These are phyloP conservation scores for Chrysochloris asiatica DNA, from an alignment of 2,113 vertebrate genomes.

Conservation along the genomic window DNA sequence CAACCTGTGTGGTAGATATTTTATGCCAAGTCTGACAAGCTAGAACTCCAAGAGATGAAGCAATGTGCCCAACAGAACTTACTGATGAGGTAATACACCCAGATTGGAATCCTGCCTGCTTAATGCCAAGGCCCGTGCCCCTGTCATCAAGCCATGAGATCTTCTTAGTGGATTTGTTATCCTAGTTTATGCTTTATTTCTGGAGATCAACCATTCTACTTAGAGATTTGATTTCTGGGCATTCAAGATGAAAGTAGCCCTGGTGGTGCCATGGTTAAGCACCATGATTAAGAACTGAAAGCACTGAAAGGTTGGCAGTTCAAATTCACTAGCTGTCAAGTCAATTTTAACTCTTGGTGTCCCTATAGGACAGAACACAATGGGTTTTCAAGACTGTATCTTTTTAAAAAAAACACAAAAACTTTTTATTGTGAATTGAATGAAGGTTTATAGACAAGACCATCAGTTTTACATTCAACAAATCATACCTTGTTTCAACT, in stretches of 20 bases:
- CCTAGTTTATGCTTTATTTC: neutral
- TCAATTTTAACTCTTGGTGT: too few relatives aligned
- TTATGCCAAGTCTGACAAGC: neutral
- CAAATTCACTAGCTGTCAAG: too few relatives aligned
- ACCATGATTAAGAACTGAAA: too few relatives aligned
- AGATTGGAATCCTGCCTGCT: neutral
- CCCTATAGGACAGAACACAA: too few relatives aligned
- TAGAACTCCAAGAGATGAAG: neutral
- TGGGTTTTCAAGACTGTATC: too few relatives aligned
- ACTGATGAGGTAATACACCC: neutral
- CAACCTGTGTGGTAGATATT: neutral
- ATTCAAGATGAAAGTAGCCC: too few relatives aligned
- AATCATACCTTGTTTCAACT: too few relatives aligned
- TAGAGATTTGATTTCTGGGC: neutral
- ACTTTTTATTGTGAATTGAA: too few relatives aligned
- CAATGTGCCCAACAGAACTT: rapidly evolving
- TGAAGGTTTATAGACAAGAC: too few relatives aligned
- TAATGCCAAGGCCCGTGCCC: neutral
- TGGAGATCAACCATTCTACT: neutral
- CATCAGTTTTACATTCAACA: too few relatives aligned
- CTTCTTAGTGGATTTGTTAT: neutral
- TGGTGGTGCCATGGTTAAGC: neutral
- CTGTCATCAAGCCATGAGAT: neutral
- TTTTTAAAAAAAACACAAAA: too few relatives aligned
- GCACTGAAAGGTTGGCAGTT: too few relatives aligned